A percentile compares a stretch with the other conserved stretches of the same genome.
Conservation (phyloP, 2,888 invertebrate genomes). For the Chorisops tibialis region DNA sequence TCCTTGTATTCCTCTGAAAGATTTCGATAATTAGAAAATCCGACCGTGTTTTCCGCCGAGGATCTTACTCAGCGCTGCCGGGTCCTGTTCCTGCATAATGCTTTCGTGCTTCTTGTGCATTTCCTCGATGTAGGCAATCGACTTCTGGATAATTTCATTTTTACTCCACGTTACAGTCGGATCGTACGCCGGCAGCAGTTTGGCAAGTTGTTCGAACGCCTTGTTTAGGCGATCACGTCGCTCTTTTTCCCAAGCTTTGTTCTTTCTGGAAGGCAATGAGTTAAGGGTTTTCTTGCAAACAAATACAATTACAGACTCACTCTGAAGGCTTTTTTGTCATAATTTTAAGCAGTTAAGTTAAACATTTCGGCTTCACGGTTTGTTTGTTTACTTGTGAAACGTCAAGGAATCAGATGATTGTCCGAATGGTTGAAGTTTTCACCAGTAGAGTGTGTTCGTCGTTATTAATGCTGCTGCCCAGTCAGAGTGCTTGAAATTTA, state of each 20-base stretch:
- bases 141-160: constrained; percentile 51
- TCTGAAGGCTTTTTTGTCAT: constrained; percentile 38
- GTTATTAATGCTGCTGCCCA: too few species aligned
- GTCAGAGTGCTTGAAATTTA: too few species aligned
- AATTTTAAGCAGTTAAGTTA: constrained; percentile 13
- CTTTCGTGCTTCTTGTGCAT: constrained; percentile 48
- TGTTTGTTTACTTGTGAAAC: too few species aligned
- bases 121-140: constrained; percentile 47
- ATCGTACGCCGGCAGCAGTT: constrained; percentile 46
- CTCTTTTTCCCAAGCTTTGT: constrained; percentile 60
- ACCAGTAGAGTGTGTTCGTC: too few species aligned
- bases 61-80: constrained; percentile 35
- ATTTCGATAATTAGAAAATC: neutral
- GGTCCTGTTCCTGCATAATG: constrained; percentile 37
- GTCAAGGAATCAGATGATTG: too few species aligned
- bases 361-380: too few species aligned
- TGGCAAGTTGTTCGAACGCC: constrained; percentile 44
- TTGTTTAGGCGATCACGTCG: constrained; percentile 57
- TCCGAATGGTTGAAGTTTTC: too few species aligned
- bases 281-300: neutral
- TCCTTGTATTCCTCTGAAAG: constrained; percentile 35
- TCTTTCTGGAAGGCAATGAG: constrained; percentile 33
- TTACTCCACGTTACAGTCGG: constrained; percentile 50
- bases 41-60: neutral
- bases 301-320: constrained; percentile 19